Conservation (phyloP, 2,797 vertebrate species). For the Oryzias sinensis region DNA sequence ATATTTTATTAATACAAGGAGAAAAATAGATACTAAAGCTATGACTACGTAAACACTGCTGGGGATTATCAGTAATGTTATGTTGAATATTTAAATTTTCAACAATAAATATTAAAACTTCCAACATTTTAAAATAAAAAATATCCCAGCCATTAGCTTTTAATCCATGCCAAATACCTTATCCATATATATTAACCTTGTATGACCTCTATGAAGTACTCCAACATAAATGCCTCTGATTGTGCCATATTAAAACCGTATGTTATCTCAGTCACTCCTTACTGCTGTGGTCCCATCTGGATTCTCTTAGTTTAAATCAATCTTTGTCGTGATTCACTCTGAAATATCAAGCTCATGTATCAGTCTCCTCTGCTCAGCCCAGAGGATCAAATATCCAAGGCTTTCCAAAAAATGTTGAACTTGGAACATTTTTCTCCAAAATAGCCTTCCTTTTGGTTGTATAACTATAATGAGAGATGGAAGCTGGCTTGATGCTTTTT, state of each 20-base stretch:
- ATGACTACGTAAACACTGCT: too few species aligned
- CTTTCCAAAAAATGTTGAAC: conserved; percentile 19
- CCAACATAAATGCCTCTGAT: conserved; percentile 46
- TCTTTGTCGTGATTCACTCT: conserved; percentile 55
- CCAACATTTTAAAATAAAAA: too few species aligned
- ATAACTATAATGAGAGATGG: conserved; percentile 4
- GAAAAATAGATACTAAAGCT: too few species aligned
- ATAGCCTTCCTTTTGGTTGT: too few species aligned
- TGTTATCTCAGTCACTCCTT: conserved; percentile 56
- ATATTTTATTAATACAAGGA: too few species aligned
- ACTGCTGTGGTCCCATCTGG: conserved; percentile 66
- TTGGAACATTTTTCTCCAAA: conserved; percentile 26
- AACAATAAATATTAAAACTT: too few species aligned
- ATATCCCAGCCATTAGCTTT: too few species aligned
- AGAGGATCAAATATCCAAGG: conserved; percentile 26
- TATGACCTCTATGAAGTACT: conserved; percentile 46
- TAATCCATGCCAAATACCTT: too few species aligned
- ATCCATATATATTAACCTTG: conserved; percentile 31
- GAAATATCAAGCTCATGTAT: conserved; percentile 37
- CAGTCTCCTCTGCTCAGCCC: conserved; percentile 21
- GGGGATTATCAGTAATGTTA: too few species aligned
- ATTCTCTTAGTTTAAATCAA: conserved; percentile 63
- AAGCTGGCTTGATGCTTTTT: conserved; percentile 16
- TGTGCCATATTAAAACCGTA: conserved; percentile 53
- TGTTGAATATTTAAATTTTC: too few species aligned